Base-by-base conservation (phyloP, 2,797 vertebrate species). In the Lepus oiostolus region DNA sequence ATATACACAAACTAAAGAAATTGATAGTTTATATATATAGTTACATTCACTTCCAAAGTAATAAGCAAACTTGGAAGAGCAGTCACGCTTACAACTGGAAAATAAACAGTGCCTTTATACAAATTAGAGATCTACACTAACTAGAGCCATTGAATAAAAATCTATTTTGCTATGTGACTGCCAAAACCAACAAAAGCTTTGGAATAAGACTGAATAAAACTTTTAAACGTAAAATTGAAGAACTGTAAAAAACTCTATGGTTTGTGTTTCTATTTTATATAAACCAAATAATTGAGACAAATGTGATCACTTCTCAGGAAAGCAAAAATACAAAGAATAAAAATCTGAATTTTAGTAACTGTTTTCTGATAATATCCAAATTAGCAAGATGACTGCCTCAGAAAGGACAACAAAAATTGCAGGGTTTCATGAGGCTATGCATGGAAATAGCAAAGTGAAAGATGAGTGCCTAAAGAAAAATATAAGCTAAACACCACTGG, bases 321-420 rank as follows among this genome's bases (percentile, higher is more conserved):
- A 75, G 82, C 42, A 85, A 72, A 95, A 86, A 42, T 65, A 3
- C 71, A 35, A 12, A 54, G 3, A 13, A 35, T 84, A 58, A 26
- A 71, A 82, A 28, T 17, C 35, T 62, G 70, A 82, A 75, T 28
- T 0, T 1, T 88, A 71, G 47, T 32, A 85, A 79, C 65, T 26
- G 10, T 85, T 95, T 92, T 7, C 58, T 67, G 30, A 81, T 81
- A 81, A 75, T 30, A 84, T n/a, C 12, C 8, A 84, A 84, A 90
- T 71, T 63, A 72, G 19, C 30, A 88, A 87, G 84, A 10, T 76
- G 38, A 2, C n/a, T 76, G 85, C 19, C n/a, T 85, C 91, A 65
- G 74, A 93, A 93, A 95, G 11, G 30, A 93, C 94, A 32, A 0
- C 12, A 91, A 26, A 77, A 21, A 76, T 88, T 93, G 47, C 10